These are phyloP conservation scores for Volucella zonaria DNA, from an alignment of 2,888 invertebrate species.

Conservation along the genomic window DNA sequence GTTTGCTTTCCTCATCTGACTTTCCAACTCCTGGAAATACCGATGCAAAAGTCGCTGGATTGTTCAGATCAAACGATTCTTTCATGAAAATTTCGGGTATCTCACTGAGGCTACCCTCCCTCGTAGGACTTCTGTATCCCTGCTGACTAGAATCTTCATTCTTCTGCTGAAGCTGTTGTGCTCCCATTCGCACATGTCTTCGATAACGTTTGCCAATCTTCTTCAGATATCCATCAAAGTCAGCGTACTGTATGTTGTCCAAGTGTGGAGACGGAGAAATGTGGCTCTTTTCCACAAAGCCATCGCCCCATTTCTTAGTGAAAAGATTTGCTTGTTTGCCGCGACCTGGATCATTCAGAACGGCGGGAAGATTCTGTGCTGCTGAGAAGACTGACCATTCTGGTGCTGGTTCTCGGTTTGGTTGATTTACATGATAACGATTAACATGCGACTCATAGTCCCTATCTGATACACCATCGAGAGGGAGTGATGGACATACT, in stretches of 20 bases:
- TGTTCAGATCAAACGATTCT: conserved; percentile 90
- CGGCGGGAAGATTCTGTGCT: conserved; percentile 96
- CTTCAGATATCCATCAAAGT: conserved; percentile 94
- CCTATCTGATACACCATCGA: conserved; percentile 93
- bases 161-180: conserved; percentile 72
- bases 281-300: conserved; percentile 92
- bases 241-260: conserved; percentile 91
- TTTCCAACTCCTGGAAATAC: conserved; percentile 89
- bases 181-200: conserved; percentile 84
- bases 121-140: conserved; percentile 65
- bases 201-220: conserved; percentile 88
- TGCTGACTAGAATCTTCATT: conserved; percentile 73
- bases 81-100: conserved; percentile 94
- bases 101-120: conserved; percentile 84
- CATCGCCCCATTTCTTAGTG: conserved; percentile 98
- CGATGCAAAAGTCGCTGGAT: conserved; percentile 90
- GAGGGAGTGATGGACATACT: conserved; percentile 92
- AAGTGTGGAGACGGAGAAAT: conserved; percentile 91
- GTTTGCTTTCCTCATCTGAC: conserved; percentile 78
- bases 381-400: conserved; percentile 89
- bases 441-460: conserved; percentile 94
- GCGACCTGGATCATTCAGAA: conserved; percentile 96
- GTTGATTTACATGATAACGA: conserved; percentile 85
- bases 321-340: conserved; percentile 96
- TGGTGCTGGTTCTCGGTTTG: conserved; percentile 81